Evolutionary conservation across 2,888 invertebrate species (phyloP), one percentile per base, ranked within the genome.

Genomic region (Eueremaeus valkanovi): DNA sequence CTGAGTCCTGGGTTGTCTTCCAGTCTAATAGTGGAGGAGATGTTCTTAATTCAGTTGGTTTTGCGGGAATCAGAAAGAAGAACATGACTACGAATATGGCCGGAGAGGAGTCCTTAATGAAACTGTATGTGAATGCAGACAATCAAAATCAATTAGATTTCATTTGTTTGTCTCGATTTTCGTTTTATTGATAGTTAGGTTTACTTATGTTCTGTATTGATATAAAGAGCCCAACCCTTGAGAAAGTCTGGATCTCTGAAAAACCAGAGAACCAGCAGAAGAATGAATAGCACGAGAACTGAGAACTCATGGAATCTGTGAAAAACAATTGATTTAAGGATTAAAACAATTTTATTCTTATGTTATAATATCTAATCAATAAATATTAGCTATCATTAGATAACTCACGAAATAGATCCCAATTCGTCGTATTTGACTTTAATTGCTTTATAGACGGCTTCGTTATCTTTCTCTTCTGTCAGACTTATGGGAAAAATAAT

Each of bases 191-290:
- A 8, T 40, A 68, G 21, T 68, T 40, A 9, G n/a, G 68, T 21
- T n/a, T 40, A n/a, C 45, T 45, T 45, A 18, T 45, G 45, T 18
- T 45, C 16, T 11, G 45, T 3, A 9, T 45, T 70, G 27, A 70
- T 83, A 6, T 83, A 76, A 16, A 76, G 75, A 9, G 92, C 91
- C 94, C 95, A 95, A 1, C 95, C 95, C 0, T 86, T 85, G 81
- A 93, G 89, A 83, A 95, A 92, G 78, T 92, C 92, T 0, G 95
- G 95, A 77, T 90, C 89, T 70, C 95, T 88, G 83, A 94, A 91
- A 83, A 95, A 91, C 90, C 95, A 96, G 80, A 95, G 86, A 73
- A 90, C 81, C 18, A 95, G 90, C 9, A 94, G 89, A 13, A 90
- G 79, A 33, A 91, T 83, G 83, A 96, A 96, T 73, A 80, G 74